These are phyloP conservation scores for Penaeus monodon DNA, from an alignment of 2,888 invertebrate genomes.

Conservation along the genomic window DNA sequence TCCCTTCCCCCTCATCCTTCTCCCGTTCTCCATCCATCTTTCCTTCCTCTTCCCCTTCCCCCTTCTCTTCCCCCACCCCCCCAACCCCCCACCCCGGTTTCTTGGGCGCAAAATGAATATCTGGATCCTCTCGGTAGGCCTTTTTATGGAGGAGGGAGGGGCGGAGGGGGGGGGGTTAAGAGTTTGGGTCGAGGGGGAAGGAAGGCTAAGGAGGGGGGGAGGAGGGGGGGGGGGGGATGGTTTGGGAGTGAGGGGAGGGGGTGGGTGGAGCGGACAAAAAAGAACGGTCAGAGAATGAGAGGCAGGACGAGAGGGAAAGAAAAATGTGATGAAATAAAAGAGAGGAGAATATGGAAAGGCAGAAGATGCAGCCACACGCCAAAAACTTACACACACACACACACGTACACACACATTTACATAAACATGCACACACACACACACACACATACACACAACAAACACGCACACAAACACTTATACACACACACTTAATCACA, in stretches of 20 bases:
- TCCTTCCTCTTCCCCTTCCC: too few species aligned
- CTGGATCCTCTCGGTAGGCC: not conserved
- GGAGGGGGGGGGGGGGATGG: not conserved
- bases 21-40: too few species aligned
- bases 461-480: too few species aligned
- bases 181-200: not conserved
- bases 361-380: too few species aligned
- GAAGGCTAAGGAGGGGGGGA: not conserved
- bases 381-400: not conserved
- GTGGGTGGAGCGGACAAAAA: not conserved
- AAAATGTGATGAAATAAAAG: too few species aligned
- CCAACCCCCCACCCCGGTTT: too few species aligned
- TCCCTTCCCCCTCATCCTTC: too few species aligned
- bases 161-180: not conserved
- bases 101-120: not conserved
- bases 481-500: too few species aligned
- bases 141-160: not conserved
- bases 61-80: too few species aligned
- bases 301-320: not conserved
- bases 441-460: too few species aligned
- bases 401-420: not conserved
- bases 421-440: too few species aligned
- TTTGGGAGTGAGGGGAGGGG: not conserved
- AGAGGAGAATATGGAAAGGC: too few species aligned
- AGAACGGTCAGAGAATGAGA: not conserved